These are phyloP conservation scores for Malachius bipustulatus DNA, from an alignment of 2,888 invertebrate species.

Conservation along the genomic window DNA sequence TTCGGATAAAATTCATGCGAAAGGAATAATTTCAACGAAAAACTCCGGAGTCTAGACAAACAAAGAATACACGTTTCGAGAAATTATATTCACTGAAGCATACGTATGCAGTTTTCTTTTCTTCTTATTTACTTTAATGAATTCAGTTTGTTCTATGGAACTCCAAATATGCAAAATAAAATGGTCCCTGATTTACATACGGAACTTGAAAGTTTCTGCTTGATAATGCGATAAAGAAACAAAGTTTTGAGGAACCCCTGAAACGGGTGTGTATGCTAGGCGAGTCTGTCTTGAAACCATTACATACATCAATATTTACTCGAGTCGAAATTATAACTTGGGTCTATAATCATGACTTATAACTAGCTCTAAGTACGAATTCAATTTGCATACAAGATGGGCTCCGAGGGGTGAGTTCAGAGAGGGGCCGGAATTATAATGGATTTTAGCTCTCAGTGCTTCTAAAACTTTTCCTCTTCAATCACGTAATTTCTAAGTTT, in stretches of 20 bases:
- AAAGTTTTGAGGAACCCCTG: background rate
- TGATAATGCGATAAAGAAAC: constrained; percentile 3
- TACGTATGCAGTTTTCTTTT: too few relatives aligned
- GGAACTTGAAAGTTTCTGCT: constrained; percentile 1
- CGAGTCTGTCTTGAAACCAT: constrained; percentile 6
- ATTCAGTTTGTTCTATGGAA: too few relatives aligned
- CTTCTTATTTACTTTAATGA: too few relatives aligned
- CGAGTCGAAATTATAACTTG: constrained; percentile 25
- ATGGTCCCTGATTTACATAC: background rate
- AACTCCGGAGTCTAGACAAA: too few relatives aligned
- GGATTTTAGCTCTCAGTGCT: constrained; percentile 13
- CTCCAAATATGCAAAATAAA: too few relatives aligned
- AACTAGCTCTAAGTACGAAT: constrained; percentile 29
- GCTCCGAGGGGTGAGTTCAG: constrained; percentile 18
- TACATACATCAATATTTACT: constrained; percentile 23
- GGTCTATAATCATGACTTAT: constrained; percentile 27
- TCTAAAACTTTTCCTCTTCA: constrained; percentile 1
- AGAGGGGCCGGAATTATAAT: constrained; percentile 15
- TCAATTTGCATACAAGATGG: constrained; percentile 33
- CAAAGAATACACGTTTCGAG: too few relatives aligned
- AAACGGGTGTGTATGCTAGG: too few relatives aligned
- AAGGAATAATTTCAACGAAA: too few relatives aligned
- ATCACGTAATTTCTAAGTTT: background rate
- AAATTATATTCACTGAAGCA: too few relatives aligned
- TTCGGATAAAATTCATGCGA: too few relatives aligned